Conservation (phyloP, 2,888 invertebrate species). For the Sesamia inferens region DNA sequence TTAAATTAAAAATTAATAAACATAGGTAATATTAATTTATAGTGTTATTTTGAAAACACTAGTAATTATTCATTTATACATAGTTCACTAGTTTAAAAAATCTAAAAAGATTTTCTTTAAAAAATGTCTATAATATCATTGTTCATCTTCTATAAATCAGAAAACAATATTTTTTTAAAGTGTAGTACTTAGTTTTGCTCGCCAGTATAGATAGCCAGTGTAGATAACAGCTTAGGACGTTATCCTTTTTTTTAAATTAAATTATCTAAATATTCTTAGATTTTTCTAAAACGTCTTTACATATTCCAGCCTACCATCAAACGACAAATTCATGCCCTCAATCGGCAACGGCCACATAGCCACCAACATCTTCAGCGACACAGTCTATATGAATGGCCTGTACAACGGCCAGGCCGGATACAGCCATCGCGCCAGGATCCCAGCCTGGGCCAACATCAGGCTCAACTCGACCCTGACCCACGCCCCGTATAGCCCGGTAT, state of each 20-base stretch:
- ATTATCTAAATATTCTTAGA: not conserved
- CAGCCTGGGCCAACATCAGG: conserved; percentile 90
- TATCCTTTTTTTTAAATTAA: not conserved
- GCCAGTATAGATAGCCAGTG: no score
- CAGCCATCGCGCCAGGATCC: conserved; percentile 90
- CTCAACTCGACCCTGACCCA: conserved; percentile 85
- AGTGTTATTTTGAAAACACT: no score
- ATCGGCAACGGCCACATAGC: conserved; percentile 91
- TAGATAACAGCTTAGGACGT: no score
- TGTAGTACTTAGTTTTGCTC: no score
- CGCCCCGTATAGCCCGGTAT: conserved; percentile 79
- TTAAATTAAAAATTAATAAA: no score
- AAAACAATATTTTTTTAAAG: no score
- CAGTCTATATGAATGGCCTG: conserved; percentile 90
- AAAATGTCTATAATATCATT: no score
- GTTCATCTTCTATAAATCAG: no score
- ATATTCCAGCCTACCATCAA: conserved; percentile 86
- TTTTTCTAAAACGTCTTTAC: not conserved
- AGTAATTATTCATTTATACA: no score
- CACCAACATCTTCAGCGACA: conserved; percentile 89
- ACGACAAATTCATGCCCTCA: conserved; percentile 90
- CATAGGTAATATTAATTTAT: no score
- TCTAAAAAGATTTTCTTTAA: no score
- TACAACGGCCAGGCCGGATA: conserved; percentile 90
- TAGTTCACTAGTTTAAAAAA: no score